Base-by-base conservation (phyloP, 2,113 vertebrate species). In the Tetrax tetrax region DNA sequence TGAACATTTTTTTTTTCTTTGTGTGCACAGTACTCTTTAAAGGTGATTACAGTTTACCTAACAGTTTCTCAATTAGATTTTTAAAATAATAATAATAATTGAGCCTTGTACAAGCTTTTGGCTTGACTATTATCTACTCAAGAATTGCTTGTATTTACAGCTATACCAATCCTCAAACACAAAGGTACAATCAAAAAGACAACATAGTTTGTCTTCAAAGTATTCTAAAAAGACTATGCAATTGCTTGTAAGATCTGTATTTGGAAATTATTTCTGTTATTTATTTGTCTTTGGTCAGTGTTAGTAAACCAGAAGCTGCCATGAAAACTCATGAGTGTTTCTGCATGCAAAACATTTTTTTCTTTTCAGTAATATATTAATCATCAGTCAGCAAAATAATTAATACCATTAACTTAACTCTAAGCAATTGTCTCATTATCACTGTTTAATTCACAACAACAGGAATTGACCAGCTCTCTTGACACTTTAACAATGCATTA, bases 351-450 rank as follows among this genome's bases (percentile, higher is more conserved):
- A 83, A 64, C 23, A 8, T 35, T 56, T 71, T 78, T 76, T 88
- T 79, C n/a, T 82, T 94, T 92, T 74, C 76, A 77, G 41, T 59
- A 81, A 92, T 71, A 60, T 33, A 82, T 79, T 89, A 78, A 89
- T 65, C 47, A 94, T 38, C 47, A 88, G n/a, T 72, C 59, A 80
- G 51, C 14, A n/a, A 92, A 90, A 95, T 91, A 91, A 90, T 90
- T 77, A 88, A 91, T 66, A 84, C 33, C 4, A 3, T 63, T 63
- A 86, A 85, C 21, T 84, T 94, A 89, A 86, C 48, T 84, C 82
- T 56, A 87, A 76, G 80, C 38, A 93, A 71, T 78, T 76, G 41
- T 74, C 72, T 95, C 56, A 68, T 89, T 88, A 92, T 90, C 69
- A 45, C 37, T 33, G 8, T 78, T 92, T 66, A 96, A 89, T 71